Percentiles rank a stretch among this genome's conserved stretches.
Evolutionary conservation across 2,113 vertebrate species (phyloP).

Genomic region (Saguinus imperator): DNA sequence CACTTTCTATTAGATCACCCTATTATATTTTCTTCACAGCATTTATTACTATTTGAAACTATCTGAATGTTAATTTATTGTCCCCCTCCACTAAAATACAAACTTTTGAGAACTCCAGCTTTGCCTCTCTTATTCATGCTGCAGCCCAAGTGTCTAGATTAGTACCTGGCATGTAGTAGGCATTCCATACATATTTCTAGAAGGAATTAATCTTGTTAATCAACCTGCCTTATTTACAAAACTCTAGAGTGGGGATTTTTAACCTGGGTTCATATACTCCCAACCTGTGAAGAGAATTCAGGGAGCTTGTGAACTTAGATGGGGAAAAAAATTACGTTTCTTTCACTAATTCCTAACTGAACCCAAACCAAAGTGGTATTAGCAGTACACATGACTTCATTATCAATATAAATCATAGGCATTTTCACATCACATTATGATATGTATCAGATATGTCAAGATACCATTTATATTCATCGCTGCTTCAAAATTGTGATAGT

Average conservation of each 20-base stretch:
- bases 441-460: neutral
- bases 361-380: neutral
- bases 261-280: neutral
- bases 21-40: neutral
- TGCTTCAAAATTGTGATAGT: neutral
- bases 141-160: neutral
- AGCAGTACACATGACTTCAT: neutral
- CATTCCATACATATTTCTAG: conserved; percentile 27
- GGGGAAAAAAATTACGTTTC: neutral
- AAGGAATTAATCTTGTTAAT: neutral
- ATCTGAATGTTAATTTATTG: neutral
- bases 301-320: neutral
- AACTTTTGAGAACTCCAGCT: neutral
- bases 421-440: neutral
- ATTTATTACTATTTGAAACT: neutral
- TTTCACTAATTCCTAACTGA: neutral
- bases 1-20: neutral
- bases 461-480: neutral
- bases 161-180: neutral
- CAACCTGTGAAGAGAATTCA: neutral
- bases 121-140: neutral
- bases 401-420: neutral
- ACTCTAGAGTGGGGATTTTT: neutral
- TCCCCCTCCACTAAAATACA: neutral
- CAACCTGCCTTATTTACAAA: neutral